Evolutionary conservation across 2,797 vertebrate species (phyloP), one percentile per base, ranked within the genome.

Genomic region (Aselliscus stoliczkanus): DNA sequence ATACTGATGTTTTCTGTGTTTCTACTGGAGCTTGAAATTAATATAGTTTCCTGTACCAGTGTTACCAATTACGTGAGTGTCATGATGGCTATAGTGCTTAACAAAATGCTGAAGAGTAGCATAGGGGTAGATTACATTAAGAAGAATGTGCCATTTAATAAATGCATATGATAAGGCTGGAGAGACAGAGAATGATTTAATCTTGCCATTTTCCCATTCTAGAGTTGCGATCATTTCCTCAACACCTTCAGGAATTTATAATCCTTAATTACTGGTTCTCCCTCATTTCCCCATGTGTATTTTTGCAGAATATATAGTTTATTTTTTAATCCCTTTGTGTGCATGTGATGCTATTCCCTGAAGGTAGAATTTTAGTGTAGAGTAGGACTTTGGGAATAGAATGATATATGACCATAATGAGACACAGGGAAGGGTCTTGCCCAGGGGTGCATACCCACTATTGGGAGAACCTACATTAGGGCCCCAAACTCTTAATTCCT

Each of bases 11-110:
- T 90, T 95, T 83, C 58, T 82, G n/a, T 72, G 72, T 88, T 97
- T 97, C 77, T 96, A 64, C 89, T 92, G 84, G 79, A 93, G 90
- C 97, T 97, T 97, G 96, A 97, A 95, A 96, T 97, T 90, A 93
- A 94, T 93, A 65, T 56, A 65, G 89, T 92, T 96, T 96, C 90
- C 88, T 72, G 31, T 67, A 39, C n/a, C 52, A 67, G 7, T 75
- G 69, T 96, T 82, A 85, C 87, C 64, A 88, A 80, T 94, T 90
- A 65, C 39, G 42, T 67, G 92, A 90, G 54, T 64, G 69, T 81
- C 5, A 1, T 52, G 92, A 82, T 76, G 80, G 73, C 64, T 44
- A 0, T 31, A 47, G 58, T 50, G 17, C 13, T 96, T 97, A 96
- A 64, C 64, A 88, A n/a, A 67, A 92, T 80, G 58, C 58, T 88